These are phyloP conservation scores for Silurus meridionalis DNA, from an alignment of 2,113 vertebrate species.

Conservation along the genomic window DNA sequence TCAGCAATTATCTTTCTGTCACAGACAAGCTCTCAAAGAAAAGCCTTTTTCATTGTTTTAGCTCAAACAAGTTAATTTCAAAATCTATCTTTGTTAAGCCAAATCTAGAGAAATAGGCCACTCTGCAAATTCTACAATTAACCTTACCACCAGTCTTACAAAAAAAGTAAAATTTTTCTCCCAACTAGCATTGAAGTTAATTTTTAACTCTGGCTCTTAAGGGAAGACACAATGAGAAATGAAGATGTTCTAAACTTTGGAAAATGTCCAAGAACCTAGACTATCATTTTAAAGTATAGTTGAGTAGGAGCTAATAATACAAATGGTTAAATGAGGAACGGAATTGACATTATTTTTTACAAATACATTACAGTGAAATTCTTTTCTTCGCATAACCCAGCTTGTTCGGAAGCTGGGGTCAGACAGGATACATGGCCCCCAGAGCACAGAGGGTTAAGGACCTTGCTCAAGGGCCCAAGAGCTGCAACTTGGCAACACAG, in stretches of 20 bases:
- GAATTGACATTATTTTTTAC: no score
- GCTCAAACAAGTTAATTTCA: slow-evolving; percentile 63
- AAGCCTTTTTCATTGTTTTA: slow-evolving; percentile 63
- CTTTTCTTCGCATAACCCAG: no score
- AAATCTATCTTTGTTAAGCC: slow-evolving; percentile 74
- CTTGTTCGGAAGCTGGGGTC: no score
- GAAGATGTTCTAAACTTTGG: slow-evolving; percentile 73
- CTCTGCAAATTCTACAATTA: slow-evolving; percentile 69
- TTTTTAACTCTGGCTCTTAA: slow-evolving; percentile 77
- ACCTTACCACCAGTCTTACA: slow-evolving; percentile 59
- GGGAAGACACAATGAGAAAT: slow-evolving; percentile 68
- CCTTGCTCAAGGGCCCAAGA: no score
- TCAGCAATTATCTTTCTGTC: background rate
- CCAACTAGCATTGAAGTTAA: slow-evolving; percentile 69
- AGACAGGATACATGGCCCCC: no score
- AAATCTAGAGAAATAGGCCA: slow-evolving; percentile 63
- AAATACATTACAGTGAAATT: no score
- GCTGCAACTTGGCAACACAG: no score
- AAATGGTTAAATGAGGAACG: slow-evolving; percentile 46
- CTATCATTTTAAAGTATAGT: slow-evolving; percentile 63
- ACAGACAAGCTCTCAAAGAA: slow-evolving; percentile 62
- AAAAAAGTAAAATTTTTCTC: slow-evolving; percentile 69
- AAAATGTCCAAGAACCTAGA: slow-evolving; percentile 58
- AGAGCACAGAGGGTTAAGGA: no score
- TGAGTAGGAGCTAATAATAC: slow-evolving; percentile 60